Conservation (phyloP, 2,888 invertebrate genomes). For the Corythucha ciliata region DNA sequence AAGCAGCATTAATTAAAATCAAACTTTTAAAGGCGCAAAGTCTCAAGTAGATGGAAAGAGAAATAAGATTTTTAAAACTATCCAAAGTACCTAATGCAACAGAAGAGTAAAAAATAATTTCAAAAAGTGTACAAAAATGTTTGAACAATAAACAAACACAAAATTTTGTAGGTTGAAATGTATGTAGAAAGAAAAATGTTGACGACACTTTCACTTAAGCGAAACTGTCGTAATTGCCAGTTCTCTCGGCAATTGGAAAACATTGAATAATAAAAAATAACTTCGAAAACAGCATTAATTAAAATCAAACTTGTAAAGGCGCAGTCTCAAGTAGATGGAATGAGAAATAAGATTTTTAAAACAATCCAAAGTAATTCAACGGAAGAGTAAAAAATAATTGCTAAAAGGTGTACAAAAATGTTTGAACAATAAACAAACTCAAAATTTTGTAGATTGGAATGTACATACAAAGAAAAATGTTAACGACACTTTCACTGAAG, state of each 20-base stretch:
- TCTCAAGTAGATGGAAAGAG: slow-evolving; percentile 6
- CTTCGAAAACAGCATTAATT: too few species aligned
- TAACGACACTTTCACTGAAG: slow-evolving; percentile 10
- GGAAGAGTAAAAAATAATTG: slow-evolving; percentile 4
- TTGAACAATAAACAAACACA: background rate
- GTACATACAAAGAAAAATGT: slow-evolving; percentile 2
- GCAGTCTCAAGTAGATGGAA: slow-evolving; percentile 7
- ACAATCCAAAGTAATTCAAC: too few species aligned
- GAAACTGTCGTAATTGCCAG: background rate
- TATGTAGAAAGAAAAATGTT: slow-evolving; percentile 1
- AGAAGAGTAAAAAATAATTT: slow-evolving; percentile 4
- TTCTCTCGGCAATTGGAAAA: too few species aligned
- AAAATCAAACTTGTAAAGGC: too few species aligned
- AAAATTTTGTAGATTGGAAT: slow-evolving; percentile 9
- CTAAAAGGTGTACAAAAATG: slow-evolving; percentile 4
- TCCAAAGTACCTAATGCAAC: background rate
- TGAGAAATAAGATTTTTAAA: too few species aligned
- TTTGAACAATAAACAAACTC: background rate
- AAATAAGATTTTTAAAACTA: too few species aligned
- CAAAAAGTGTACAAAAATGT: slow-evolving; percentile 4
- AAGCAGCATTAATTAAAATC: too few species aligned
- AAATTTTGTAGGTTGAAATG: slow-evolving; percentile 8
- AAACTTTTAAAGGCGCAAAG: slow-evolving; percentile 1
- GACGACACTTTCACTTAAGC: slow-evolving; percentile 11
- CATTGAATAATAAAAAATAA: too few species aligned